A percentile compares a stretch with the other conserved stretches of the same genome.
Conservation (phyloP, 2,888 invertebrate species). For the Halictus ligatus region DNA sequence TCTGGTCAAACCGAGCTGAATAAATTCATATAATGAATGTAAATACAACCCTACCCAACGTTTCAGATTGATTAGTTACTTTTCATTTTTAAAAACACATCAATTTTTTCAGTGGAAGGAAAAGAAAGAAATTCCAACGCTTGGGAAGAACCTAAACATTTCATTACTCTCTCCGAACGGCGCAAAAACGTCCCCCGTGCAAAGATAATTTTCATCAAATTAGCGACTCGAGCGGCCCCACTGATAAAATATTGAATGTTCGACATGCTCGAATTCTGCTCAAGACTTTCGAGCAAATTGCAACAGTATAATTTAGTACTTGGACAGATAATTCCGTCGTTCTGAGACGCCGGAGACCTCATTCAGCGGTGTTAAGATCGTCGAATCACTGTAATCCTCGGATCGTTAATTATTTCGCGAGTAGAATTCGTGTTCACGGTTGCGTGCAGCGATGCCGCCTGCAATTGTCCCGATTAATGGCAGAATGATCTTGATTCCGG, state of each 20-base stretch:
- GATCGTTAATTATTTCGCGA: slow-evolving; percentile 28
- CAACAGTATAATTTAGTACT: slow-evolving; percentile 4
- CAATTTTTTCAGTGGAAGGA: too few species aligned
- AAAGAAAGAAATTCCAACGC: background rate
- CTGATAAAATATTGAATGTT: background rate
- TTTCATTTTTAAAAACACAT: too few species aligned
- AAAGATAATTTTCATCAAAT: background rate
- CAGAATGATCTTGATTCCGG: background rate
- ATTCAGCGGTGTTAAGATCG: slow-evolving; percentile 5
- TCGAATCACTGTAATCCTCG: background rate
- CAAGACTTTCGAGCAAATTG: background rate
- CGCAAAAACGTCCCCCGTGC: background rate
- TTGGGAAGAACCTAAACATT: background rate
- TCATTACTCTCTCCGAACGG: background rate
- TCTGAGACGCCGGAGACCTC: slow-evolving; percentile 3
- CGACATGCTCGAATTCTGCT: background rate
- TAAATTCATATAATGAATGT: too few species aligned
- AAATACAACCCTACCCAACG: too few species aligned
- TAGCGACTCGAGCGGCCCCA: background rate
- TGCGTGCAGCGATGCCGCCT: slow-evolving; percentile 13
- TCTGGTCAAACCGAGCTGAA: too few species aligned
- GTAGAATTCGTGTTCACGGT: slow-evolving; percentile 14
- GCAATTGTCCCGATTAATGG: slow-evolving; percentile 4
- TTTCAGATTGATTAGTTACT: too few species aligned
- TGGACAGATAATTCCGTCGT: background rate